These are phyloP conservation scores for Bathybates hornii DNA, from an alignment of 2,113 vertebrate species.

Conservation along the genomic window DNA sequence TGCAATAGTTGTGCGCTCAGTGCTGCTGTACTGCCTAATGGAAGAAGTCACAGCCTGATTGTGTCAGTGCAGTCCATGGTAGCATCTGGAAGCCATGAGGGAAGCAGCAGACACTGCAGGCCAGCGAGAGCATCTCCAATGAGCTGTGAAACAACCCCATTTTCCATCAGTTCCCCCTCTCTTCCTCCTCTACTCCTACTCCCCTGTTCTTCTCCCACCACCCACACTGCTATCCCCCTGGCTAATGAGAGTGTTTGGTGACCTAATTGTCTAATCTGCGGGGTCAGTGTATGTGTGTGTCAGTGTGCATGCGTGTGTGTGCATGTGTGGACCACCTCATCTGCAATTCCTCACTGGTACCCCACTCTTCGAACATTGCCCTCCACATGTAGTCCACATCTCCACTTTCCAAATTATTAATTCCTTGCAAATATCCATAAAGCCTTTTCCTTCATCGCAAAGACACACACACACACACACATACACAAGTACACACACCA, in stretches of 20 bases:
- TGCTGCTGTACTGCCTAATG: neutral
- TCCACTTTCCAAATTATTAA: slow-evolving; percentile 48
- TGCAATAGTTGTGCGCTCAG: neutral
- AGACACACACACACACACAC: neutral
- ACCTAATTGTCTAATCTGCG: slow-evolving; percentile 64
- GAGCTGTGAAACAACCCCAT: slow-evolving; percentile 76
- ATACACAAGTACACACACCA: neutral
- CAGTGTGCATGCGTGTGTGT: neutral
- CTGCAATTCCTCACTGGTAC: slow-evolving; percentile 22
- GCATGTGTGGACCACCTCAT: slow-evolving; percentile 37
- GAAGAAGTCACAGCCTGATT: slow-evolving; percentile 33
- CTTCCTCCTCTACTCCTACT: slow-evolving; percentile 43
- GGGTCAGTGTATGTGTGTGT: slow-evolving; percentile 36
- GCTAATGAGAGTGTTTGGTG: slow-evolving; percentile 65
- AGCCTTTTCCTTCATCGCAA: slow-evolving; percentile 46
- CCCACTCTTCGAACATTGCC: neutral
- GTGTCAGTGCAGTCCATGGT: slow-evolving; percentile 40
- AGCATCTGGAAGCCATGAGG: slow-evolving; percentile 78
- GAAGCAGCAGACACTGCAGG: slow-evolving; percentile 64
- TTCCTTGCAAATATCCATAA: slow-evolving; percentile 51
- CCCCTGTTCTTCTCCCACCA: slow-evolving; percentile 47
- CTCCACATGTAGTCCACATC: slow-evolving; percentile 8
- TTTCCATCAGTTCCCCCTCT: slow-evolving; percentile 68
- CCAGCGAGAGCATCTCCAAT: slow-evolving; percentile 72
- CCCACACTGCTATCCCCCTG: slow-evolving; percentile 57